Evolutionary conservation across 2,113 vertebrate genomes (phyloP), one percentile per base, ranked within the genome.

Genomic region (Ranitomeya imitator): DNA sequence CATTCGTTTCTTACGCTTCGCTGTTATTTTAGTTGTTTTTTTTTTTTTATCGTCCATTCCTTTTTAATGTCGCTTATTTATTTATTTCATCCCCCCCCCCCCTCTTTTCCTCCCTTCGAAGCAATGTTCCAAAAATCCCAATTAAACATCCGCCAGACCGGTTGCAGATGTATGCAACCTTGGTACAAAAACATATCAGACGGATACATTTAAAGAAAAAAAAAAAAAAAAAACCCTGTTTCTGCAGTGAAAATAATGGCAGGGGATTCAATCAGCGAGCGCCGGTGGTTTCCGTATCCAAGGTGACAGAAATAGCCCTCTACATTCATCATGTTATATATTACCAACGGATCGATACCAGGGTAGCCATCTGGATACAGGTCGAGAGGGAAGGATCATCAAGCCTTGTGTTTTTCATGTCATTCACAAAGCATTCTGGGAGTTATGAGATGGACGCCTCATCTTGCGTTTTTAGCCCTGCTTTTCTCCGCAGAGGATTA

Each of bases 301-400:
- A 88, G 87, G 87, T 88, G 87, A 88, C 87, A 88, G 87, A 78
- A 88, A 84, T 88, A 84, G 74, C 80, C 86, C 55, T 84, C 81
- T 16, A 83, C 87, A 88, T 88, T 83, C 87, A 88, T 88, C 87
- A 88, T 84, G 71, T 88, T 88, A 88, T 83, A 88, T 88, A 88
- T 88, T 84, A 88, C 81, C 80, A 78, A 18, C 81, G 59, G 87
- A 88, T 88, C 87, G 87, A 84, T 88, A 88, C 81, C 26, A 78
- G 87, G 71, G 80, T 67, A 78, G 87, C 87, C 87, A 88, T 88
- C 87, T 88, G 86, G 87, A 88, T 88, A 88, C 87, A 88, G 87
- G 87, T 84, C 87, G 87, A 78, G 87, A 76, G 81, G 73, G 87
- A 84, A 88, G 87, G 73, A 76, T 63, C 81, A 84, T 88, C 87